These are phyloP conservation scores for Cremastobaeus sp. DNA, from an alignment of 2,888 invertebrate genomes.

Conservation along the genomic window DNA sequence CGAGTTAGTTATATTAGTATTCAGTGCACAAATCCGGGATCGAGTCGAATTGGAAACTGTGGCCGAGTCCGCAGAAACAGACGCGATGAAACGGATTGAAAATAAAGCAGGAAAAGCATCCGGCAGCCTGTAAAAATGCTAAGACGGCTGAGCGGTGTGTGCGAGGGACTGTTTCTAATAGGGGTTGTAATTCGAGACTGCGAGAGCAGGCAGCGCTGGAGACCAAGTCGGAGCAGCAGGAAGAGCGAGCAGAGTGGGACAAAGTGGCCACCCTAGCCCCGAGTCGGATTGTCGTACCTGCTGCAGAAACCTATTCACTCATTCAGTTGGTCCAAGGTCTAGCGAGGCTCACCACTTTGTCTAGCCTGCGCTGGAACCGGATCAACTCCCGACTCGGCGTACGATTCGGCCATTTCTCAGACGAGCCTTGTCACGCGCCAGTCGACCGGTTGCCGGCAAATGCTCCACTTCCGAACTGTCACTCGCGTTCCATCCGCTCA, in stretches of 20 bases:
- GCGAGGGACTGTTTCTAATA: slow-evolving; percentile 64
- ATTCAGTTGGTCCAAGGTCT: slow-evolving; percentile 64
- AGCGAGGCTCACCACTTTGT: slow-evolving; percentile 56
- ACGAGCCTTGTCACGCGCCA: slow-evolving; percentile 50
- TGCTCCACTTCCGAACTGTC: slow-evolving; percentile 2
- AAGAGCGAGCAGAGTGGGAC: slow-evolving; percentile 64
- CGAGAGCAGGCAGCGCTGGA: slow-evolving; percentile 40
- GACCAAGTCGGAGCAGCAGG: slow-evolving; percentile 23
- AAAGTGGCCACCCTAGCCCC: slow-evolving; percentile 70
- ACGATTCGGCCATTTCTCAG: slow-evolving; percentile 57
- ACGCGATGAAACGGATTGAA: too few species aligned
- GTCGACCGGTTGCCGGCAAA: slow-evolving; percentile 29
- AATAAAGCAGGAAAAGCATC: too few species aligned
- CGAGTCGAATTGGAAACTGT: too few species aligned
- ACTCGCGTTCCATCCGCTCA: slow-evolving; percentile 4
- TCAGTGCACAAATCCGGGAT: too few species aligned
- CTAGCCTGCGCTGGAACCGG: slow-evolving; percentile 47
- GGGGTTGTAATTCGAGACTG: slow-evolving; percentile 74
- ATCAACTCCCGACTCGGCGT: slow-evolving; percentile 29
- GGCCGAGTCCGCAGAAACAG: too few species aligned
- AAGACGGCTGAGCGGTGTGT: slow-evolving; percentile 23
- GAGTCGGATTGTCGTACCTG: too few species aligned
- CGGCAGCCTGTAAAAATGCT: slow-evolving; percentile 10
- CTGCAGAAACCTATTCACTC: slow-evolving; percentile 72
- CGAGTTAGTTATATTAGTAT: too few species aligned